Evolutionary conservation across 2,888 invertebrate genomes (phyloP).

Genomic region (Troglohyphantes excavatus): DNA sequence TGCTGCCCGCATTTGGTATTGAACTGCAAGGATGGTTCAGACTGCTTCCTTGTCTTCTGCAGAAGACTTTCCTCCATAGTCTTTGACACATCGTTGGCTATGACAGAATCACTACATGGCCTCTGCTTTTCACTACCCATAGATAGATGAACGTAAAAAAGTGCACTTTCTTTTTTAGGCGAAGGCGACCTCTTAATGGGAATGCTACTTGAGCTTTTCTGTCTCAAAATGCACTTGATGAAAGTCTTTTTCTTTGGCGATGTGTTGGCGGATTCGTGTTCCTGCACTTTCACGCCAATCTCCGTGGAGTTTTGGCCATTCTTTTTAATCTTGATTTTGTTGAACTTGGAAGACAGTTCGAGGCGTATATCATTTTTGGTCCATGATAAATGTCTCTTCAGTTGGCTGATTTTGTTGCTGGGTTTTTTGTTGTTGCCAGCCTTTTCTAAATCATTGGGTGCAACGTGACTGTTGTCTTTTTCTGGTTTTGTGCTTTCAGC

Average conservation of each 20-base stretch:
- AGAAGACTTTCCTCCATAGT: neutral
- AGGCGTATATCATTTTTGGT: slow-evolving; percentile 86
- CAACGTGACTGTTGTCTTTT: slow-evolving; percentile 16
- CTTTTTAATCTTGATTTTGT: slow-evolving; percentile 83
- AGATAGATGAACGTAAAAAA: slow-evolving; percentile 53
- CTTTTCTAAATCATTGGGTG: slow-evolving; percentile 11
- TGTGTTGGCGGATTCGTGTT: slow-evolving; percentile 46
- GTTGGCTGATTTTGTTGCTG: slow-evolving; percentile 67
- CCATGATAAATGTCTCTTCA: slow-evolving; percentile 84
- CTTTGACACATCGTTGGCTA: slow-evolving; percentile 13
- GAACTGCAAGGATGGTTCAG: slow-evolving; percentile 50
- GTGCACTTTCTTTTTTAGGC: slow-evolving; percentile 69
- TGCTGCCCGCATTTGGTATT: slow-evolving; percentile 25
- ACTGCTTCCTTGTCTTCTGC: slow-evolving; percentile 41
- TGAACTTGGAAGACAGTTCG: slow-evolving; percentile 81
- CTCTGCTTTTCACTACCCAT: slow-evolving; percentile 64
- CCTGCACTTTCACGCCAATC: slow-evolving; percentile 61
- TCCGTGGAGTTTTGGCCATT: slow-evolving; percentile 80
- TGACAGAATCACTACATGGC: slow-evolving; percentile 66
- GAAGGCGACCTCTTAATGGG: slow-evolving; percentile 74
- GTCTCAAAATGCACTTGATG: slow-evolving; percentile 73
- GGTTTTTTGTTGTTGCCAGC: slow-evolving; percentile 38
- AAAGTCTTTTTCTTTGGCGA: slow-evolving; percentile 76
- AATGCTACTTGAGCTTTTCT: slow-evolving; percentile 71
- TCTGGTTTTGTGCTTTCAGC: slow-evolving; percentile 54